Evolutionary conservation across 2,113 vertebrate genomes (phyloP).

Genomic region (Zosterops hypoxanthus): DNA sequence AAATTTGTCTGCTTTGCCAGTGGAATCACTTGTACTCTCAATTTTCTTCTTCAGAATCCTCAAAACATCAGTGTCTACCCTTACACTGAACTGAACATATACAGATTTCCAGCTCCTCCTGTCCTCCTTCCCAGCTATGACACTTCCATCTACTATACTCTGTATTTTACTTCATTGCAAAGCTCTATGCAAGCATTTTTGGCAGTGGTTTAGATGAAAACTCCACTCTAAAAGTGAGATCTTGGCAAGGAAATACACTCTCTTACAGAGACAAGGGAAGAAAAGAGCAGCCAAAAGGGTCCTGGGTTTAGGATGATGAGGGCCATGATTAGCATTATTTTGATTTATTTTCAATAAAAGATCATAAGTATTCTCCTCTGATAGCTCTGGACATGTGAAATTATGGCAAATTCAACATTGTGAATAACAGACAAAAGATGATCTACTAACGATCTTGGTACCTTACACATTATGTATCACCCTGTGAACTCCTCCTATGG

Average conservation of each 20-base stretch:
- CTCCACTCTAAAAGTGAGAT: not conserved
- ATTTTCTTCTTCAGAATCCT: not conserved
- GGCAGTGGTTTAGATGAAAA: not conserved
- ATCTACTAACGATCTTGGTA: not conserved
- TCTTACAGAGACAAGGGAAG: not conserved
- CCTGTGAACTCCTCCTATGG: not conserved
- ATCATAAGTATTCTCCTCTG: not conserved
- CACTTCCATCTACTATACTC: not conserved
- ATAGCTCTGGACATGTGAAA: not conserved
- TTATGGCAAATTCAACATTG: not conserved
- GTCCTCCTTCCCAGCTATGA: not conserved
- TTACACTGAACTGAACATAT: not conserved
- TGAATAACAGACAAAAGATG: not conserved
- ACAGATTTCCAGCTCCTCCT: not conserved
- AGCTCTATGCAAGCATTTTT: not conserved
- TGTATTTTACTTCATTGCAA: not conserved
- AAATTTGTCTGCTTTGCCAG: not conserved
- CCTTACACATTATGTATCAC: not conserved
- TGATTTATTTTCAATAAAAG: not conserved
- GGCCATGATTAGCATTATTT: not conserved
- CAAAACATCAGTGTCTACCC: not conserved
- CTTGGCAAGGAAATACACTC: not conserved
- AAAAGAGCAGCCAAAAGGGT: not conserved
- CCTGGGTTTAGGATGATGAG: not conserved
- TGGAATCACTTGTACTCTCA: not conserved